Base-by-base conservation (phyloP, 2,113 vertebrate species). In the Martes martes region DNA sequence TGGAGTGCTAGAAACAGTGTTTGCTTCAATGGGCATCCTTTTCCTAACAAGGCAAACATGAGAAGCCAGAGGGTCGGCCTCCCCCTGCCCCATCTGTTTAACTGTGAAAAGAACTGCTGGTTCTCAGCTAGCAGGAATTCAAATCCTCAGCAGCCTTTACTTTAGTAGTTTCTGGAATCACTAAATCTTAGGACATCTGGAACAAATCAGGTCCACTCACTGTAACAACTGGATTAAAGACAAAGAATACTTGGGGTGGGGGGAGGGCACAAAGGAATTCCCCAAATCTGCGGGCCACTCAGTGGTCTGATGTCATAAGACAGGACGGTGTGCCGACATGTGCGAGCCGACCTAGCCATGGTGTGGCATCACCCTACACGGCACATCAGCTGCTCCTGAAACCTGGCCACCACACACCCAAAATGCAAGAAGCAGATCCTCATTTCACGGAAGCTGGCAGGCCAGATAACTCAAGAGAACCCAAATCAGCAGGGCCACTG, bases 111-210 rank as follows among this genome's bases (percentile, higher is more conserved):
- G 91, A 19, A 61, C 89, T 15, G 71, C 63, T 85, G 74, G 81
- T 95, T 94, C 96, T 88, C 95, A 63, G 55, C 84, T 52, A 81
- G 86, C 50, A 95, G 80, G 69, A 97, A 94, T 97, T 97, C 87
- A 90, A 84, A 84, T 97, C 93, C 82, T 96, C 94, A 79, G 96
- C 96, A 95, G 97, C 80, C 89, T 82, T 74, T 81, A n/a, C 97
- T 98, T 95, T 36, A 95, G 93, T 57, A 67, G 96, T 83, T 97
- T 98, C 98, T 97, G 28, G 96, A 97, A 86, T 89, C 96, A 87
- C 88, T 98, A 97, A 93, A 95, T 96, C 94, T 93, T 4, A 24
- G 28, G 69, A 94, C 97, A 98, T 98, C 98, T 99, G 98, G 98
- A 98, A 99, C 52, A 7, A 95, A 98, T 98, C 96, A 98, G 96